Base-by-base conservation (phyloP, 2,113 vertebrate genomes). In the Butorides virescens region DNA sequence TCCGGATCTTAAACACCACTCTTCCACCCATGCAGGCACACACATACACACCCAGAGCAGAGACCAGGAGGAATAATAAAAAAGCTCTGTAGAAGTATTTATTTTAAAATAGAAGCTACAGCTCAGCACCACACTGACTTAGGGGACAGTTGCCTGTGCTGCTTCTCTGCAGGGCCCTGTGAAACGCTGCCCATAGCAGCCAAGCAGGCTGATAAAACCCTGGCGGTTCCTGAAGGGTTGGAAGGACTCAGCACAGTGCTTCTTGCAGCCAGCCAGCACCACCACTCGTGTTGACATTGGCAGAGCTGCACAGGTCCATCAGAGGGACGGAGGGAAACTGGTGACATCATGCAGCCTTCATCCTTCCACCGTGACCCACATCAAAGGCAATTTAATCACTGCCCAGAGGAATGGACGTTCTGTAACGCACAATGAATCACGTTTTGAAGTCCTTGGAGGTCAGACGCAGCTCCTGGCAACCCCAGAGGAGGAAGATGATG, bases 291-390 rank as follows among this genome's bases (percentile, higher is more conserved):
- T 97, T 97, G 95, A 97, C 94, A 86, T 94, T 97, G 97, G 96
- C 96, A 97, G 59, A 16, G 10, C 53, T 87, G 87, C 70, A 36
- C 0, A 1, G 76, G 94, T 82, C 94, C 0, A 0, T 86, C 86
- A 95, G 71, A 91, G 52, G 52, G 76, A 91, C 56, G 75, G 67
- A 91, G 62, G 52, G 76, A 91, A 96, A 80, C 52, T 63, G 86
- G 65, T 98, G 96, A 97, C 90, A 91, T 97, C 96, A 96, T 93
- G 76, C 73, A 96, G 86, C 80, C 95, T 86, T 91, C 93, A 92
- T 94, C 96, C 90, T 83, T 91, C 76, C 93, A 96, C 1, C 0
- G 94, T 90, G 95, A 97, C 92, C 96, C 95, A 95, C 96, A 96
- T 96, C 96, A 97, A 96, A 96, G 74, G 88, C 61, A 59, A 70